Percentiles rank a stretch among this genome's conserved stretches.
These are phyloP conservation scores for Semnornis frantzii DNA, from an alignment of 2,113 vertebrate species.

Conservation along the genomic window DNA sequence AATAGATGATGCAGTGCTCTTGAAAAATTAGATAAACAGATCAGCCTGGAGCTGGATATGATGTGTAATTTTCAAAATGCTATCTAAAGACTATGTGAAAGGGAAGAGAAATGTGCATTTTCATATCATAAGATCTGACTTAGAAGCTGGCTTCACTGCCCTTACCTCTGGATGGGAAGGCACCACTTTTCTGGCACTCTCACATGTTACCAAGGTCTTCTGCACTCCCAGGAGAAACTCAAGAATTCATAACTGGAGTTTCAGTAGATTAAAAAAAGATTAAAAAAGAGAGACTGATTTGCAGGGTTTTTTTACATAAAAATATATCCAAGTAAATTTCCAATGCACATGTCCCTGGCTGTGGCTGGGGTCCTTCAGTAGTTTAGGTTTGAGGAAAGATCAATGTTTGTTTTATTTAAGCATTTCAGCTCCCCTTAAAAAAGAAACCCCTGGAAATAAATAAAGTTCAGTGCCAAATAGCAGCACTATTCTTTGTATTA, in stretches of 20 bases:
- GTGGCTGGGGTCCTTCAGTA: neutral
- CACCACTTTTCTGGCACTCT: neutral
- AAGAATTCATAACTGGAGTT: neutral
- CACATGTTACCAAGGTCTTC: neutral
- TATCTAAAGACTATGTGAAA: neutral
- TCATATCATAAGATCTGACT: neutral
- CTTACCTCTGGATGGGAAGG: neutral
- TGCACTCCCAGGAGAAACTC: slow-evolving; percentile 2
- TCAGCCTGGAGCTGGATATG: neutral
- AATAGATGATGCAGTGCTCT: neutral
- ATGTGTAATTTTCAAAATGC: neutral
- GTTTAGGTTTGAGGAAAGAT: neutral
- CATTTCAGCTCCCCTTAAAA: neutral
- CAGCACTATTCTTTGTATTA: neutral
- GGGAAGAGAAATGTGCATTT: neutral
- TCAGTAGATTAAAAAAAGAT: neutral
- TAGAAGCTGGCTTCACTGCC: neutral
- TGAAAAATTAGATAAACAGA: slow-evolving; percentile 15
- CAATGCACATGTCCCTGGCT: accelerated
- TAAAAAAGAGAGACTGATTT: neutral
- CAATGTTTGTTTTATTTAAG: neutral
- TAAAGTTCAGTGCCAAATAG: neutral
- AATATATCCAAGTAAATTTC: neutral
- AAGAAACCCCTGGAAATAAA: neutral
- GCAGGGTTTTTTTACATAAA: neutral